A percentile compares a stretch with the other conserved stretches of the same genome.
Evolutionary conservation across 2,113 vertebrate species (phyloP).

Genomic region (Tragelaphus buxtoni): DNA sequence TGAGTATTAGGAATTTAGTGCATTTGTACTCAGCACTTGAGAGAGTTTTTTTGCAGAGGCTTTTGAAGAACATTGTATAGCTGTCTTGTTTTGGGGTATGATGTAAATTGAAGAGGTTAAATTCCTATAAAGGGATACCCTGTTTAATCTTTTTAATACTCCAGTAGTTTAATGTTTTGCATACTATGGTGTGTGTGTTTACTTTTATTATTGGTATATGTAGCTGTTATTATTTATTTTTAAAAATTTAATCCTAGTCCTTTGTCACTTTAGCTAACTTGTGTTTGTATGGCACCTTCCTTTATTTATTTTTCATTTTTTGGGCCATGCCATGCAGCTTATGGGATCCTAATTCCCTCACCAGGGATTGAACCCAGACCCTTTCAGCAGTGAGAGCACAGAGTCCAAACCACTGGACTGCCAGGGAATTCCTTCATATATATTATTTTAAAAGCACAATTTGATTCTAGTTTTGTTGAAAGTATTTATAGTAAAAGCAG

Average conservation of each 20-base stretch:
- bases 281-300: not conserved
- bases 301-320: not conserved
- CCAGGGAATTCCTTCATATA: not conserved
- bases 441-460: not conserved
- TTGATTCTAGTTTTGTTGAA: not conserved
- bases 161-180: not conserved
- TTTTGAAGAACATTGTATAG: not conserved
- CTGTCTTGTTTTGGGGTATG: not conserved
- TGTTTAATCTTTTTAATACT: not conserved
- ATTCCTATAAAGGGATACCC: not conserved
- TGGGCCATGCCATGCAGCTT: not conserved
- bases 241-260: not conserved
- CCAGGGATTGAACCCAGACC: not conserved
- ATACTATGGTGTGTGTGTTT: not conserved
- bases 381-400: not conserved
- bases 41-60: not conserved
- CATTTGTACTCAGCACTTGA: not conserved
- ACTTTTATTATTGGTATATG: not conserved
- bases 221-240: not conserved
- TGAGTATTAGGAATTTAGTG: not conserved
- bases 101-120: not conserved
- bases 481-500: slow-evolving; percentile 10
- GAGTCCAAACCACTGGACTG: not conserved
- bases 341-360: not conserved
- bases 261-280: not conserved